A percentile compares a stretch with the other conserved stretches of the same genome.
These are phyloP conservation scores for Acanthornis magna DNA, from an alignment of 2,797 vertebrate species.

Conservation along the genomic window DNA sequence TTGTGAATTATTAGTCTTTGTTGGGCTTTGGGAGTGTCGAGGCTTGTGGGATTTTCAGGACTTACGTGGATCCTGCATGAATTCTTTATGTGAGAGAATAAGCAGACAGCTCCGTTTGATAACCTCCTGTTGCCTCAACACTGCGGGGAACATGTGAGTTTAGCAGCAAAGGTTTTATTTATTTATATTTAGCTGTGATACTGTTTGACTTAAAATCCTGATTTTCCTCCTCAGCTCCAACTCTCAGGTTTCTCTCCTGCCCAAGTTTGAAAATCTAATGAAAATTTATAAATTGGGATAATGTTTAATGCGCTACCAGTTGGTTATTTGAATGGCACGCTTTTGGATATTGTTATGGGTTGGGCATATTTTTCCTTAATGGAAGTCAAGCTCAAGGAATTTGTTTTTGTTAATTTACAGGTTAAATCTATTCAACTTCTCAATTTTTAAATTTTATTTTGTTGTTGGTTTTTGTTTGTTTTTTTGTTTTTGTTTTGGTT, in stretches of 20 bases:
- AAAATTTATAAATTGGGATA: not conserved
- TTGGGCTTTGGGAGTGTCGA: not conserved
- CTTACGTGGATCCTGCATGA: not conserved
- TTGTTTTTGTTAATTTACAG: not conserved
- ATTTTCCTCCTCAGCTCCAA: not conserved
- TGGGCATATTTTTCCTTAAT: not conserved
- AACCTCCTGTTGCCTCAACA: not conserved
- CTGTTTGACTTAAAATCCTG: not conserved
- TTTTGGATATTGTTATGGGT: not conserved
- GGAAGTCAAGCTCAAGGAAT: not conserved
- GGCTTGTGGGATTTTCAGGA: not conserved
- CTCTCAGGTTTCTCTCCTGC: not conserved
- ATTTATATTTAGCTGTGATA: not conserved
- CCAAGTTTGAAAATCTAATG: not conserved
- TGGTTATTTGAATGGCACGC: not conserved
- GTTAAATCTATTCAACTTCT: not conserved
- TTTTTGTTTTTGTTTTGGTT: too few relatives aligned
- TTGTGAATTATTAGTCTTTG: not conserved
- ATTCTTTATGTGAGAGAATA: not conserved
- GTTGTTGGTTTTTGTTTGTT: too few relatives aligned
- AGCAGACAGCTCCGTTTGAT: not conserved
- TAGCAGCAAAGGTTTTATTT: not conserved
- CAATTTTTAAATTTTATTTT: too few relatives aligned
- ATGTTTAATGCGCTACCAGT: not conserved
- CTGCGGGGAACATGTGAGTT: not conserved